Percentiles rank a stretch among this genome's conserved stretches.
phyloP scores from a whole-genome alignment of 2,113 vertebrate species.

The Sinosuthora webbiana region DNA sequence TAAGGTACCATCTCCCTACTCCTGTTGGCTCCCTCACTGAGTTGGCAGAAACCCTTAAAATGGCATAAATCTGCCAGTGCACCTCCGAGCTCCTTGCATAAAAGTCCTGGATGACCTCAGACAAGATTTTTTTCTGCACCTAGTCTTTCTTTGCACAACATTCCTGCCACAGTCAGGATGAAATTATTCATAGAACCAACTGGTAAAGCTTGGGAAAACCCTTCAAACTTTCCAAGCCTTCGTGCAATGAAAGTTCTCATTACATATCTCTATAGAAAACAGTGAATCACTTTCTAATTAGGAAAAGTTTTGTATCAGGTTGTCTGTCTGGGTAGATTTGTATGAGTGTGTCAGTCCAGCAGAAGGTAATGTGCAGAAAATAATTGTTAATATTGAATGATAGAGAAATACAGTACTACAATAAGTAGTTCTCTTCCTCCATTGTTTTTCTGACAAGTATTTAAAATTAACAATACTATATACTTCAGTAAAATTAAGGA shows the following conservation, averaged over 20 bases:
- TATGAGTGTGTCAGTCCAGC: neutral
- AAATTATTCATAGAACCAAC: neutral
- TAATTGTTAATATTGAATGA: neutral
- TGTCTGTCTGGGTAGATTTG: neutral
- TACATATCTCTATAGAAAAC: neutral
- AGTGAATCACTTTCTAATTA: neutral
- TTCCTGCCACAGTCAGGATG: neutral
- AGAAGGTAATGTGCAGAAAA: neutral
- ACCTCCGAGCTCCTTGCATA: neutral
- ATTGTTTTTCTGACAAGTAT: neutral
- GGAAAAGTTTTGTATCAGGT: neutral
- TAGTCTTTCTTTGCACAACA: neutral
- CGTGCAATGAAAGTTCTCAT: neutral
- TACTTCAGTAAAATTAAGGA: neutral
- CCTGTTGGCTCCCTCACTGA: fast-evolving
- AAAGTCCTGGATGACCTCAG: neutral
- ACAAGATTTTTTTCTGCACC: neutral
- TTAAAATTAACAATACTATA: neutral
- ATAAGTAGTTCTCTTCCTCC: neutral
- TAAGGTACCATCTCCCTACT: fast-evolving
- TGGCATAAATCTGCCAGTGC: neutral
- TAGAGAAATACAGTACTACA: neutral
- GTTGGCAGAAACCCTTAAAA: neutral
- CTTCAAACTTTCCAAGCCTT: neutral
- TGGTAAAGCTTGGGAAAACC: neutral